phyloP scores from a whole-genome alignment of 2,113 vertebrate genomes.

The Labeo catla region DNA sequence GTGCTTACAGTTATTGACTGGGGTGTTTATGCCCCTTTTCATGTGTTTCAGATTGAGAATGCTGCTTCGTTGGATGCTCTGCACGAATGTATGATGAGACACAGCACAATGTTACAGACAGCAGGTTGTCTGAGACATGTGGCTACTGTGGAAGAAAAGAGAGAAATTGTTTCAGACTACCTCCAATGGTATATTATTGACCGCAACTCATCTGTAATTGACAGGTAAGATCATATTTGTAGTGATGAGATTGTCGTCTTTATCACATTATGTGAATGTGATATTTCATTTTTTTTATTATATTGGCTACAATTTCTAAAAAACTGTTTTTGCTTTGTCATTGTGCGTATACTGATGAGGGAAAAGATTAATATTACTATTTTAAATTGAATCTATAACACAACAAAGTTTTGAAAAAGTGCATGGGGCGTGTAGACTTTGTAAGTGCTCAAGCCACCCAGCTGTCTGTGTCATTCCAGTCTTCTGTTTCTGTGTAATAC shows the following conservation, averaged over 20 bases:
- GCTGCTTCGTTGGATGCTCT: conserved; percentile 43
- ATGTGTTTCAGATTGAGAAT: conserved; percentile 48
- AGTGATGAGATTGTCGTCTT: conserved; percentile 12
- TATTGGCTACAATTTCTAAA: not conserved
- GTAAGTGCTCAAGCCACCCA: not conserved
- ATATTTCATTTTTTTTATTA: not conserved
- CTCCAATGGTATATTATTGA: conserved; percentile 46
- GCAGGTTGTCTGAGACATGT: conserved; percentile 43
- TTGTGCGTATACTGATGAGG: conserved; percentile 6
- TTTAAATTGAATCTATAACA: conserved; percentile 4
- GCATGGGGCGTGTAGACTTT: not conserved
- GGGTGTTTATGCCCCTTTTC: conserved; percentile 45
- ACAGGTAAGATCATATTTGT: conserved; percentile 34
- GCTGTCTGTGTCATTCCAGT: not conserved
- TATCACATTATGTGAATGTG: not conserved
- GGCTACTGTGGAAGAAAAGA: conserved; percentile 38
- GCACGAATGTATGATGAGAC: conserved; percentile 38
- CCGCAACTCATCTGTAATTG: conserved; percentile 43
- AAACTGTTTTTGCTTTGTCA: not conserved
- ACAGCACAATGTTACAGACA: conserved; percentile 52
- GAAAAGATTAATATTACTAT: not conserved
- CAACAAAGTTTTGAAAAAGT: conserved; percentile 25
- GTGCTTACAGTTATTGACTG: conserved; percentile 2
- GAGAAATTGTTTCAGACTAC: conserved; percentile 35
- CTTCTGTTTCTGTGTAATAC: not conserved